Evolutionary conservation across 1,140 invertebrate genomes (phyloP), one percentile per base, ranked within the genome.

Genomic region (Cherax quadricarinatus): DNA sequence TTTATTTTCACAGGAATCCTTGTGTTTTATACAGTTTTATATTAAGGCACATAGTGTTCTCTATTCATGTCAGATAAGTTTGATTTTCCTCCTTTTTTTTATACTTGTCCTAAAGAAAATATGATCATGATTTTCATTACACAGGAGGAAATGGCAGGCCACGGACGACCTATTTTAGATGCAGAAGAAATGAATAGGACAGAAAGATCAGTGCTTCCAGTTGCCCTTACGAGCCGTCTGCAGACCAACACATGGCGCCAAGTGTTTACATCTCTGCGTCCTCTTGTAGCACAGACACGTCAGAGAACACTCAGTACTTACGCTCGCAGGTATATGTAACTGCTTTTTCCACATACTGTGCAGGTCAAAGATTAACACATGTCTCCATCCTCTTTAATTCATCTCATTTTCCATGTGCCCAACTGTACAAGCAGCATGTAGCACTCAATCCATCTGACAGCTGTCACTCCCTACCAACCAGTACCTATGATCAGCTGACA

Each of bases 171-270:
- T 10, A 89, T 89, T 75, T 21, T 49, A n/a, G 53, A 5, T 62
- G 16, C 80, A 6, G 88, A 89, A 30, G 88, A 89, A 41, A 60
- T 49, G n/a, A 48, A 48, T 21, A 24, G 87, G 53, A 62, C 78
- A 41, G 79, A 78, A 51, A 66, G 88, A 66, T 81, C 51, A 16
- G 88, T 82, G 41, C 30, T 89, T 12, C 88, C 88, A n/a, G 1
- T 84, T 41, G 53, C 88, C 49, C 70, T 90, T 81, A 90, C 88
- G n/a, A 84, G 88, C 66, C 88, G 81, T 80, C 82, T 90, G 12
- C 88, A 90, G 49, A 84, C 88, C 66, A 90, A 90, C 81, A 90
- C 66, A 18, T 83, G 78, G 88, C 78, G 88, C 4, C 88, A 89
- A 41, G 88, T 89, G 88, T 89, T 89, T 57, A 89, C 88, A n/a